Conservation (phyloP, 30 jellyfish, hydroid and myxozoan genomes). For the Haliclystus octoradiatus region DNA sequence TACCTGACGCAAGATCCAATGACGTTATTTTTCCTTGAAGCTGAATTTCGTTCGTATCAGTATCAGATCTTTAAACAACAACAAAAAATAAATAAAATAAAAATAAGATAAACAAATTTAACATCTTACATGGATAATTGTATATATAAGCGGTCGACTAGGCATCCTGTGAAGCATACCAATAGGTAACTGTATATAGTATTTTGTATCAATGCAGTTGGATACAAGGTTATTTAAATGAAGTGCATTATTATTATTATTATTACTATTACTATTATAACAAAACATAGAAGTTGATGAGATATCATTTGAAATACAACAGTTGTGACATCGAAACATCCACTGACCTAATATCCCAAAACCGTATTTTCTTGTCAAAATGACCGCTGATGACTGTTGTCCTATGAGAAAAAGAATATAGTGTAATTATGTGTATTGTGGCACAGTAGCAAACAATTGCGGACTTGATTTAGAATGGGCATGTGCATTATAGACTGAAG, state of each 20-base stretch:
- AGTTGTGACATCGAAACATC: too few species aligned
- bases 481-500: not conserved
- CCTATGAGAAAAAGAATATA: constrained; percentile 24
- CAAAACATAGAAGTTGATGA: too few species aligned
- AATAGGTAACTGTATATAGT: too few species aligned
- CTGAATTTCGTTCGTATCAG: constrained; percentile 78
- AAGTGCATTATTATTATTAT: too few species aligned
- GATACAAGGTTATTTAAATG: too few species aligned
- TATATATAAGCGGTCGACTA: too few species aligned
- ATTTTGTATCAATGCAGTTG: too few species aligned
- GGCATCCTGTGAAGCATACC: too few species aligned
- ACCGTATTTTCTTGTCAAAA: constrained; percentile 89
- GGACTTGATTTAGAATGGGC: not conserved
- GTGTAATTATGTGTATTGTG: not conserved
- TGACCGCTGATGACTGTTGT: constrained; percentile 91
- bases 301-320: too few species aligned
- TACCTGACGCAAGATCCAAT: constrained; percentile 85
- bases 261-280: too few species aligned
- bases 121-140: too few species aligned
- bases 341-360: constrained; percentile 99
- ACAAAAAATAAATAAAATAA: not conserved
- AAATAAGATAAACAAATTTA: too few species aligned
- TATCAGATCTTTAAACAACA: constrained; percentile 60
- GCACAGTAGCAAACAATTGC: not conserved
- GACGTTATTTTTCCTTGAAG: constrained; percentile 93